Conservation (phyloP, 2,888 invertebrate species). For the Drosophila infuscata region DNA sequence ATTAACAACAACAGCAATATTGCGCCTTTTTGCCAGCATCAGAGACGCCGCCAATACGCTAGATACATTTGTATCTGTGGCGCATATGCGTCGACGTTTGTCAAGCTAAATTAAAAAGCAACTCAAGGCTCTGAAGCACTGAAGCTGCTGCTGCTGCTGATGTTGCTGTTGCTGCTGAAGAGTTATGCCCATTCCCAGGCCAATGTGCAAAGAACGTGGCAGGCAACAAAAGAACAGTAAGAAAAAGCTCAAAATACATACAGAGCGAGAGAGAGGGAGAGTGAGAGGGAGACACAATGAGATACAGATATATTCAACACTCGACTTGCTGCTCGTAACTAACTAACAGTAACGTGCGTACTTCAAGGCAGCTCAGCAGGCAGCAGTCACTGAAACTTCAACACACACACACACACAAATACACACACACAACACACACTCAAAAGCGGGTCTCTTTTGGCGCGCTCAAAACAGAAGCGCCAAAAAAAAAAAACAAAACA, state of each 20-base stretch:
- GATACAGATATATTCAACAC: constrained; percentile 50
- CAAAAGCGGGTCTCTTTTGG: constrained; percentile 57
- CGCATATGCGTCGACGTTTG: constrained; percentile 67
- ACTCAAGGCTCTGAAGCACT: constrained; percentile 45
- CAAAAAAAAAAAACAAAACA: constrained; percentile 52
- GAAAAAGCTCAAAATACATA: constrained; percentile 31
- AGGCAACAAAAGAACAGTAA: constrained; percentile 19
- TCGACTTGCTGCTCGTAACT: constrained; percentile 57
- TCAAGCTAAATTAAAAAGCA: constrained; percentile 78
- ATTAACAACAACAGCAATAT: constrained; percentile 15
- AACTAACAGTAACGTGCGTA: constrained; percentile 83
- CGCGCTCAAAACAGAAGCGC: constrained; percentile 77
- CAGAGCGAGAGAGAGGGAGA: constrained; percentile 6
- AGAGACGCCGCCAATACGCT: constrained; percentile 56
- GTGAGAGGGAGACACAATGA: constrained; percentile 38
- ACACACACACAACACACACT: constrained; percentile 23
- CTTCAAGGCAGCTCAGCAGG: constrained; percentile 36
- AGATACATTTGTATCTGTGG: constrained; percentile 71
- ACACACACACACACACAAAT: constrained; percentile 30
- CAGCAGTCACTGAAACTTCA: constrained; percentile 43
- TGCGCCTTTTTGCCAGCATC: constrained; percentile 40
- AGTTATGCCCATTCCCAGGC: constrained; percentile 38
- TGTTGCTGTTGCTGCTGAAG: constrained; percentile 12
- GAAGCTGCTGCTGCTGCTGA: constrained; percentile 14
- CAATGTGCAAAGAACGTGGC: constrained; percentile 59